phyloP scores from a whole-genome alignment of 1,140 invertebrate genomes.

The Oncopodura yosiiana region DNA sequence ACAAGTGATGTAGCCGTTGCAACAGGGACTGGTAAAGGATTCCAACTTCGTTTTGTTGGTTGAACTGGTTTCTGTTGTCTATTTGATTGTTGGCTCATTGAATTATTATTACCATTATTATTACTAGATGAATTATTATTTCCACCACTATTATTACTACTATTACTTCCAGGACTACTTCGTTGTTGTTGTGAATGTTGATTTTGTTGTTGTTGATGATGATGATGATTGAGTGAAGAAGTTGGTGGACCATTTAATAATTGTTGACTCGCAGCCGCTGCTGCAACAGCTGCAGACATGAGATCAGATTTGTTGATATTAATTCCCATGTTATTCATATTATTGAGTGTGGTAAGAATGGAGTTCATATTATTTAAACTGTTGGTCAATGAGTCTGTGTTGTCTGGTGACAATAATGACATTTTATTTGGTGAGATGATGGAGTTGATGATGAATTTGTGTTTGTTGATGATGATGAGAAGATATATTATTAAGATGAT shows the following conservation, averaged over 20 bases:
- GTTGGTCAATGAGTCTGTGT: no score
- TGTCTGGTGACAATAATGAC: no score
- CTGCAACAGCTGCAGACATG: slow-evolving; percentile 9
- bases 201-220: no score
- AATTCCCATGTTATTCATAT: neutral
- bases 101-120: neutral
- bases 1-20: slow-evolving; percentile 38
- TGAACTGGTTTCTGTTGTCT: neutral
- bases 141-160: neutral
- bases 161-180: no score
- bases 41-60: slow-evolving; percentile 11
- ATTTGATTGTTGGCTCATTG: neutral
- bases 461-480: no score
- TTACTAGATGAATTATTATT: neutral
- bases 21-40: slow-evolving; percentile 10
- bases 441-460: no score
- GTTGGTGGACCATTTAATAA: neutral
- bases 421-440: no score
- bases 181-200: no score
- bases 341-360: no score
- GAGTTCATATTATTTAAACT: slow-evolving; percentile 7
- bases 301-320: slow-evolving; percentile 9
- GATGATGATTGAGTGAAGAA: neutral
- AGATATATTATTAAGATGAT: no score
- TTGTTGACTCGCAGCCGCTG: slow-evolving; percentile 5